phyloP scores from a whole-genome alignment of 2,888 invertebrate species.

The Linnaemya vulpina region DNA sequence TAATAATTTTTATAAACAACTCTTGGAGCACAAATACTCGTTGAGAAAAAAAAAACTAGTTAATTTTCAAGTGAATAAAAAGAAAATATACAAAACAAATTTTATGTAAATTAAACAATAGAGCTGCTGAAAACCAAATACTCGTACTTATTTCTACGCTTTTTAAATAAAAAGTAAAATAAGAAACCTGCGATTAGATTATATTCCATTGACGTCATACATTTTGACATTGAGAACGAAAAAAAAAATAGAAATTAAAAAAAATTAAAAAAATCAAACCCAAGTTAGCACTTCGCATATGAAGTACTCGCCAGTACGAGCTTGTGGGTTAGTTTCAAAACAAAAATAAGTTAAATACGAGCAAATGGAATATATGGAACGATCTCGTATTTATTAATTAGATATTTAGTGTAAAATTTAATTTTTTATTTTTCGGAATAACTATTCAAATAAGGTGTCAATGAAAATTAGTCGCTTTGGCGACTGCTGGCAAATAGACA shows the following conservation, averaged over 20 bases:
- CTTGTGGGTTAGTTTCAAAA: slow-evolving; percentile 2
- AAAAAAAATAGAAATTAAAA: no score
- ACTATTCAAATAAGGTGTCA: no score
- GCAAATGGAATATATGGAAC: background rate
- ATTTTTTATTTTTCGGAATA: background rate
- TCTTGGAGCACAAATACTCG: background rate
- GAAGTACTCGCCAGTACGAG: slow-evolving; percentile 4
- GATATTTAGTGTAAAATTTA: background rate
- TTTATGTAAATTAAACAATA: slow-evolving; percentile 46
- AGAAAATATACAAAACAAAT: slow-evolving; percentile 24
- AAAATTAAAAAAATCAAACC: slow-evolving; percentile 2
- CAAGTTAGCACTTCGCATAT: slow-evolving; percentile 33
- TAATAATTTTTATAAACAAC: slow-evolving; percentile 47
- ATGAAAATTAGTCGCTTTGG: no score
- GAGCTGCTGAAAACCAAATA: slow-evolving; percentile 19
- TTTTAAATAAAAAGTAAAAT: slow-evolving; percentile 14
- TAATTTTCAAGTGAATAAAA: slow-evolving; percentile 9
- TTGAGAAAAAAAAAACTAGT: slow-evolving; percentile 23
- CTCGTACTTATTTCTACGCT: slow-evolving; percentile 12
- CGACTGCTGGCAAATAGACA: no score
- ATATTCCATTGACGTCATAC: slow-evolving; percentile 59
- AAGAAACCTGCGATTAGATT: slow-evolving; percentile 54
- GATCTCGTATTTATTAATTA: background rate
- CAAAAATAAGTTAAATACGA: background rate
- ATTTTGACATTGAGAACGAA: slow-evolving; percentile 52